Base-by-base conservation (phyloP, 2,113 vertebrate species). In the Cavia aperea region DNA sequence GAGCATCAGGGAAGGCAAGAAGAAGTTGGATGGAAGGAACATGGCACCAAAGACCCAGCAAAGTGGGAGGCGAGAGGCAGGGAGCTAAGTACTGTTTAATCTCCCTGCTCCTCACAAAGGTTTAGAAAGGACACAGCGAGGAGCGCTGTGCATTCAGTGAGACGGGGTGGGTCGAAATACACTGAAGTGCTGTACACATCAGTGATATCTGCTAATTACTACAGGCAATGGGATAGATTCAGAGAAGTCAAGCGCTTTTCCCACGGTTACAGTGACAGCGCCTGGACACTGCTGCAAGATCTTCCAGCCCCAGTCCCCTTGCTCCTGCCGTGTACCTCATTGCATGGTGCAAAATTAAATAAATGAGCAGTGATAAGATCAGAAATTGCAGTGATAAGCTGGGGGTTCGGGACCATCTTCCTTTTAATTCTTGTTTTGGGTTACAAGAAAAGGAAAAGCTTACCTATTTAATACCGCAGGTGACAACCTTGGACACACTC, bases 21-120 rank as follows among this genome's bases (percentile, higher is more conserved):
- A 81, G 21, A 89, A 54, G 60, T 43, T 86, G 87, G 18, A 14
- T 62, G 49, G 14, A 36, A 33, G 86, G 11, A 77, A 49, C 18
- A 60, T 0, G 14, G 1, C 29, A 33, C 7, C 0, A 2, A 15
- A 43, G 36, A n/a, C 21, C 49, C 15, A 46, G 4, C 0, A 0
- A 46, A 15, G 12, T 60, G n/a, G 33, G 7, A 63, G n/a, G 36
- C 23, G 66, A 29, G 63, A 29, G 10, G 5, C 7, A 43, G 21
- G 49, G 1, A 51, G 79, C 26, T 4, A 33, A 60, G 16, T 15
- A 31, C 29, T 24, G 4, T 8, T 51, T 78, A 10, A 51, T 56
- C 36, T 39, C 33, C 39, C 4, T 51, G 14, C 26, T 46, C 33
- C 73, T 70, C 82, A 18, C 56, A 12, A 2, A 2, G 24, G 21